phyloP scores from a whole-genome alignment of 2,888 invertebrate species.

The Lasioglossum villosulum region DNA sequence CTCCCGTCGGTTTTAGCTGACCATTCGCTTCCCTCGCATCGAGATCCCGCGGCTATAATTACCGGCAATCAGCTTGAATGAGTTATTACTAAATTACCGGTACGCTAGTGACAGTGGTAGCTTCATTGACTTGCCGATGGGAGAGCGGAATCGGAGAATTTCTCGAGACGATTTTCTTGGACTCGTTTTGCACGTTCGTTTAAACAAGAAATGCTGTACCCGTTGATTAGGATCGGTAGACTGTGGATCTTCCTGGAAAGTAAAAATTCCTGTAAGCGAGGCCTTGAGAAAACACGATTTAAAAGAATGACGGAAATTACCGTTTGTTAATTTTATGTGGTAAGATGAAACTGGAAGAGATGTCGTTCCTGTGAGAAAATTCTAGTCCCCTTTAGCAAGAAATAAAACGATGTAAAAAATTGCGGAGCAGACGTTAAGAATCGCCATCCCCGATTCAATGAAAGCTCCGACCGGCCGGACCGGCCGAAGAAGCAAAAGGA shows the following conservation, averaged over 20 bases:
- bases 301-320: not conserved
- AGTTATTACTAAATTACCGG: slow-evolving; percentile 1
- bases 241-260: too few species aligned
- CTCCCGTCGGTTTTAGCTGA: not conserved
- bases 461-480: not conserved
- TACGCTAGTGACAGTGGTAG: not conserved
- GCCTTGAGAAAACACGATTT: too few species aligned
- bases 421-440: not conserved
- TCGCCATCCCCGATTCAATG: not conserved
- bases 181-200: not conserved
- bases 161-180: not conserved
- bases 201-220: too few species aligned
- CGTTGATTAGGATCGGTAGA: too few species aligned
- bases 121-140: not conserved
- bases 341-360: not conserved
- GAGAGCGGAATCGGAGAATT: not conserved
- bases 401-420: not conserved
- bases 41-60: not conserved
- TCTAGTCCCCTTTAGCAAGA: not conserved
- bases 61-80: not conserved
- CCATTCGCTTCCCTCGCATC: not conserved
- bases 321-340: not conserved
- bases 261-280: too few species aligned
- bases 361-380: too few species aligned
- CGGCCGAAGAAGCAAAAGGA: not conserved